These are phyloP conservation scores for Sympetrum striolatum DNA, from an alignment of 2,888 invertebrate species.

Conservation along the genomic window DNA sequence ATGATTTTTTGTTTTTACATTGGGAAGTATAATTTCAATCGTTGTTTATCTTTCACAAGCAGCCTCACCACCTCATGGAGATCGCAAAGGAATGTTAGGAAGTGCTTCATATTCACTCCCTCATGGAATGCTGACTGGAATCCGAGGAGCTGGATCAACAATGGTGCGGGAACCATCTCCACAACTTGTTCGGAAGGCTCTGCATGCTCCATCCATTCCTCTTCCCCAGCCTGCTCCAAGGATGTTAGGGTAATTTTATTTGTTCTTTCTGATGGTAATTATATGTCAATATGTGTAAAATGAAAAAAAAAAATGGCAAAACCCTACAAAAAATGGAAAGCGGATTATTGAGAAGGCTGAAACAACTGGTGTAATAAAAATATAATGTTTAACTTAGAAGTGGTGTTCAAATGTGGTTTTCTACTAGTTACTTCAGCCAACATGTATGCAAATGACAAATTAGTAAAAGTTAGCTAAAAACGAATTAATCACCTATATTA, in stretches of 20 bases:
- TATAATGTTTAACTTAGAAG: too few species aligned
- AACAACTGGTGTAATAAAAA: too few species aligned
- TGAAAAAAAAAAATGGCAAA: too few species aligned
- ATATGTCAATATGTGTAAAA: too few species aligned
- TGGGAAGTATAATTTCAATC: too few species aligned
- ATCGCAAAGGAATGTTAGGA: neutral
- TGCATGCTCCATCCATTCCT: slow-evolving; percentile 1
- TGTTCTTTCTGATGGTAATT: neutral
- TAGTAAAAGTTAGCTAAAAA: too few species aligned
- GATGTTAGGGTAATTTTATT: neutral
- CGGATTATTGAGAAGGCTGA: too few species aligned
- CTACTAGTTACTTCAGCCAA: too few species aligned
- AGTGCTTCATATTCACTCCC: neutral
- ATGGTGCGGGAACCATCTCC: slow-evolving; percentile 48
- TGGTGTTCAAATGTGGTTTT: too few species aligned
- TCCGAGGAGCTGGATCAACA: neutral
- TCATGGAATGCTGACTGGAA: neutral
- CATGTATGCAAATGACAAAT: too few species aligned
- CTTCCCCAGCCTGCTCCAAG: slow-evolving; percentile 1
- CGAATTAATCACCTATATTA: too few species aligned
- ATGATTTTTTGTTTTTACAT: neutral
- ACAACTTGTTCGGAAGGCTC: slow-evolving; percentile 62
- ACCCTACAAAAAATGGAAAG: too few species aligned
- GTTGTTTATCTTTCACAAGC: neutral
- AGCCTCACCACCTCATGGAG: neutral